Evolutionary conservation across 1,140 invertebrate species (phyloP), one percentile per base, ranked within the genome.

Genomic region (Parasteatoda tepidariorum): DNA sequence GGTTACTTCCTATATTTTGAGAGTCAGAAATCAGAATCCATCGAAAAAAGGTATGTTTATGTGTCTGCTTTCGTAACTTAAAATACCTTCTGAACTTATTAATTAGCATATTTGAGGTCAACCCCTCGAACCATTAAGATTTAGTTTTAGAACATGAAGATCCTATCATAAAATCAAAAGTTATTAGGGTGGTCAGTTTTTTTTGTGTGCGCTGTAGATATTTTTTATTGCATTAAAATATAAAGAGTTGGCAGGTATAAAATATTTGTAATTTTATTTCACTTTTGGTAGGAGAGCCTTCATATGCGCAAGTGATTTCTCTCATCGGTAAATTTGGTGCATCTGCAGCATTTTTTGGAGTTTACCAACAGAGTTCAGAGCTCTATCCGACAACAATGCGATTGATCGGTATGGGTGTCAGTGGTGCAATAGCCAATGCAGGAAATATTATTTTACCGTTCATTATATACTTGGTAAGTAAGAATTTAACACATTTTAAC

Each of bases 391-490:
- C 87, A 48, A 74, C 85, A 15, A 83, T 87, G 1, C 75, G 87
- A 67, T 85, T 85, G 11, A 83, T 87, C 64, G 87, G 86, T 34
- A 83, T 87, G 83, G 84, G 86, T 13, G 81, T 86, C 41, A 82
- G 74, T n/a, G 75, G 55, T 31, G 71, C 76, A 3, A 24, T 82
- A 2, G 87, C 28, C 5, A 31, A 31, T n/a, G 28, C n/a, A 6
- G 61, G 28, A 6, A 31, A 18, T 6, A 31, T 88, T 34, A 88
- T 91, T 38, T 90, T 91, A 7, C 90, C 92, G 24, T 92, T 92
- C 85, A 90, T 93, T 66, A 88, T 92, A 26, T 89, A 90, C 67
- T 85, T 92, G 85, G 90, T 91, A 62, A 88, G 61, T 64, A 18
- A 2, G 33, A 64, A 11, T 48, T 48, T 48, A 11, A 0, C 9